These are phyloP conservation scores for Archocentrus centrarchus DNA, from an alignment of 2,113 vertebrate species.

Conservation along the genomic window DNA sequence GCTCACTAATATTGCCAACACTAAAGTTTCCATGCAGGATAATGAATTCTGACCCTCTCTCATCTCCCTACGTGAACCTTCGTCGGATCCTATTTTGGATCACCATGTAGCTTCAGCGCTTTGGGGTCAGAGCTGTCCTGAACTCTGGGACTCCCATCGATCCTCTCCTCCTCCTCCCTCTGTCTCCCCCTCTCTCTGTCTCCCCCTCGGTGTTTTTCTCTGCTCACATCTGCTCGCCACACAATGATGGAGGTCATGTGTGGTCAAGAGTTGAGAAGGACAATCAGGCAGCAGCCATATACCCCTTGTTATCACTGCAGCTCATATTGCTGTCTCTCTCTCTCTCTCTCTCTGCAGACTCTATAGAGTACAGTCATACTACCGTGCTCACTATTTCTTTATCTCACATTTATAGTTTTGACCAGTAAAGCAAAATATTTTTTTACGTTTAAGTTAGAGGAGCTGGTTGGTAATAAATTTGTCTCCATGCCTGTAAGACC, in stretches of 20 bases:
- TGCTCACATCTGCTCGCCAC: conserved; percentile 44
- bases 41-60: neutral
- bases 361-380: conserved; percentile 12
- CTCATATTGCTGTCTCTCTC: conserved; percentile 35
- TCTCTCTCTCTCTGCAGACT: neutral
- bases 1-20: neutral
- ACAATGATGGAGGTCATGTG: conserved; percentile 71
- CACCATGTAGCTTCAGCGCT: conserved; percentile 23
- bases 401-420: conserved; percentile 13
- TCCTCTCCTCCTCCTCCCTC: conserved; percentile 32
- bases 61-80: conserved; percentile 27
- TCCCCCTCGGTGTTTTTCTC: conserved; percentile 21
- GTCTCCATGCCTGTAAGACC: neutral
- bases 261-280: conserved; percentile 73
- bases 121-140: conserved; percentile 63
- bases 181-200: conserved; percentile 30
- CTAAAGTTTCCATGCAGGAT: conserved; percentile 2
- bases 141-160: conserved; percentile 65
- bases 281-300: conserved; percentile 55
- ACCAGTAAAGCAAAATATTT: neutral
- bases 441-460: neutral
- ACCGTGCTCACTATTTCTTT: conserved; percentile 11
- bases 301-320: conserved; percentile 45
- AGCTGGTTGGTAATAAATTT: neutral
- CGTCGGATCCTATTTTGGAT: conserved; percentile 47